These are phyloP conservation scores for Odocoileus virginianus DNA, from an alignment of 2,113 vertebrate species.

Conservation along the genomic window DNA sequence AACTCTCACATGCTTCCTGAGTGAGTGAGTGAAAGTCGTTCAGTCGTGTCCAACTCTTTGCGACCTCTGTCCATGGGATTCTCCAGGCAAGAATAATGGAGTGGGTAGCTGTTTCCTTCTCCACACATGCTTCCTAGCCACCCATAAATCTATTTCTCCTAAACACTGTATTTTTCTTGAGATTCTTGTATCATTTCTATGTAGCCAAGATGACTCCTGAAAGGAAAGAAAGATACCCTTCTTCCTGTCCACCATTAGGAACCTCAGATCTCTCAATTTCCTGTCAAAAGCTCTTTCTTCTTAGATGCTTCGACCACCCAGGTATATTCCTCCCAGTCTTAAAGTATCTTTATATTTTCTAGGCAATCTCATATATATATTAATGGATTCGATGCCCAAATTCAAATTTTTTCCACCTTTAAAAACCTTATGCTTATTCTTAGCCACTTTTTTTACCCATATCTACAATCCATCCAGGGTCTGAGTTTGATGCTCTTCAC, in stretches of 20 bases:
- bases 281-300: background rate
- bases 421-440: background rate
- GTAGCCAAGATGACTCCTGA: background rate
- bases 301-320: background rate
- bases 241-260: background rate
- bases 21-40: fast-evolving
- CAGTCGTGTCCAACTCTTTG: background rate
- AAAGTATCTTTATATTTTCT: background rate
- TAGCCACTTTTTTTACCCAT: background rate
- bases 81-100: background rate
- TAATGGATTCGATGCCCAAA: background rate
- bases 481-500: background rate
- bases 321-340: background rate
- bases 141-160: background rate
- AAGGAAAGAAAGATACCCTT: background rate
- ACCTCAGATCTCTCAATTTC: background rate
- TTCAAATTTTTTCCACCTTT: background rate
- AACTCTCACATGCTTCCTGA: background rate
- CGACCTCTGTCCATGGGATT: background rate
- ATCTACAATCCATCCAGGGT: background rate
- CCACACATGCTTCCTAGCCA: background rate
- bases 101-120: background rate
- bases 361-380: background rate
- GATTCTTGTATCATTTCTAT: background rate
- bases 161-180: background rate